Evolutionary conservation across 2,888 invertebrate genomes (phyloP), one percentile per base, ranked within the genome.

Genomic region (Apamea anceps): DNA sequence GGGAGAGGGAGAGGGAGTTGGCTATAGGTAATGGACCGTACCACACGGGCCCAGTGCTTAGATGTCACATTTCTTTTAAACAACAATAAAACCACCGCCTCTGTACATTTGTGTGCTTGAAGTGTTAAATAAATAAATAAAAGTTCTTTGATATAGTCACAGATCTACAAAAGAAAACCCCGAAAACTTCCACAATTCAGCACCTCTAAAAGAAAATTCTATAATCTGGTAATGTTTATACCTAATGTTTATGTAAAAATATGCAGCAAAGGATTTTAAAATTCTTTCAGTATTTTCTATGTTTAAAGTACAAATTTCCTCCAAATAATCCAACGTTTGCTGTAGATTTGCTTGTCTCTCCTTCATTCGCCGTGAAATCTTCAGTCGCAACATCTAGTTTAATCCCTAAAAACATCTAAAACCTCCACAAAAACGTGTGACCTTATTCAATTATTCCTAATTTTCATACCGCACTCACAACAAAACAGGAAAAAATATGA

Each of bases 401-500:
- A 3, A 70, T 28, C 18, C 70, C n/a, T 32, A 15, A 82, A 82
- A 63, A 25, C 18, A 7, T 45, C 28, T 42, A 75, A 82, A 86
- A 63, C 54, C 45, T 62, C 12, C n/a, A 75, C 62, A 78, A 78
- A 87, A 83, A 74, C 66, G 0, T 67, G 18, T 63, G 75, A 73
- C 85, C 57, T n/a, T 13, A 60, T 42, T 42, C 42, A 42, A 7
- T 42, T 7, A 7, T 60, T 60, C 10, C 75, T 84, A 75, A 72
- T 73, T 79, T 79, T 32, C 12, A 68, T 51, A 75, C 72, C 85
- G 32, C 72, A 67, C 85, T 63, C 75, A 66, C 75, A 45, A 51
- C 10, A 48, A 51, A 71, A 68, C 62, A 66, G 3, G 75, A 78
- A 82, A 75, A 75, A 62, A 74, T 28, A 62, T 71, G 18, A 70